These are phyloP conservation scores for Eurytoma adleriae DNA, from an alignment of 2,888 invertebrate genomes.

Conservation along the genomic window DNA sequence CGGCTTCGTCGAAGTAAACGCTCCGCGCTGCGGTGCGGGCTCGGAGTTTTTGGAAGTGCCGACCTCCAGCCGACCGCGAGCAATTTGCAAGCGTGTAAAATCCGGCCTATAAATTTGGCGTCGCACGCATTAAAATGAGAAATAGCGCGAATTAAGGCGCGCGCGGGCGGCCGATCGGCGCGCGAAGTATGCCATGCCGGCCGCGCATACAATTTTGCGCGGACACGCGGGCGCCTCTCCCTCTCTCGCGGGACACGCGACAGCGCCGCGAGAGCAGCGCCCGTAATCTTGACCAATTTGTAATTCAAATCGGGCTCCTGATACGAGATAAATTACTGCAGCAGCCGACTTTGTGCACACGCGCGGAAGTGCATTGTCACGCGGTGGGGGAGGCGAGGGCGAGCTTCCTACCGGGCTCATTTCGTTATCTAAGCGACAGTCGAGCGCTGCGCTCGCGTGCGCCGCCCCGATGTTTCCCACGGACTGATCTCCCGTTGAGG, in stretches of 20 bases:
- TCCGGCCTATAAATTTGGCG: slow-evolving; percentile 12
- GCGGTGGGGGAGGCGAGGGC: background rate
- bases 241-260: background rate
- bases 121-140: slow-evolving; percentile 28
- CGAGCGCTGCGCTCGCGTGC: background rate
- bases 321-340: slow-evolving; percentile 63
- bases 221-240: background rate
- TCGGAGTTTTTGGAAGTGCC: no score
- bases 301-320: slow-evolving; percentile 62
- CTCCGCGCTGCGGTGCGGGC: no score
- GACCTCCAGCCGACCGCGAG: background rate
- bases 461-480: no score
- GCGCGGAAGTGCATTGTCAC: slow-evolving; percentile 22
- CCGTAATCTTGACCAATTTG: slow-evolving; percentile 63
- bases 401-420: slow-evolving; percentile 15
- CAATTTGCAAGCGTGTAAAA: slow-evolving; percentile 37
- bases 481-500: no score
- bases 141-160: slow-evolving; percentile 6
- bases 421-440: slow-evolving; percentile 2
- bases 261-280: background rate
- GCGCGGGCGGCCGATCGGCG: background rate
- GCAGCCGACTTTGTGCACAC: background rate
- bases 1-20: no score
- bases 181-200: background rate
- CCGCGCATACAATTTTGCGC: slow-evolving; percentile 33